Evolutionary conservation across 2,888 invertebrate species (phyloP), one percentile per base, ranked within the genome.

Genomic region (Cephalotes varians): DNA sequence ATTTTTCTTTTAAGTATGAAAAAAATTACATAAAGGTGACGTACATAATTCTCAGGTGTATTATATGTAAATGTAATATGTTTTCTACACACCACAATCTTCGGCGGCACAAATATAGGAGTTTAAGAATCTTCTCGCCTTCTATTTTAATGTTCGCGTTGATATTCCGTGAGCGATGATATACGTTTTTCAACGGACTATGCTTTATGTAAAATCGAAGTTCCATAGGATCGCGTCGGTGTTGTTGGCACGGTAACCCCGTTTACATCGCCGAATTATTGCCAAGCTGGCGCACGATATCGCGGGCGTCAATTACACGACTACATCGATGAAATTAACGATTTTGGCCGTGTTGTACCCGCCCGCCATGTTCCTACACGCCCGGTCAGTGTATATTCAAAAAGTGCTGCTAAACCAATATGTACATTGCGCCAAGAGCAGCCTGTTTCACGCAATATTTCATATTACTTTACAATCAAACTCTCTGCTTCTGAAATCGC

Each of bases 321-420:
- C 62, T 84, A 85, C 87, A 85, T 84, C 86, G 88, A 86, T 85
- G 82, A 87, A 90, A 88, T 90, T 90, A 87, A 86, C 85, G 86
- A 86, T 86, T 88, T 82, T 82, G 58, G 37, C 40, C 28, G 72
- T 83, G 86, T 62, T 73, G 47, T 67, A 49, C 44, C 31, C 15
- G 56, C 31, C 31, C 12, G 12, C 7, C 5, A 25, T 77, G 69
- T 56, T 34, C 34, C 69, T 56, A 47, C 77, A 77, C 12, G 25
- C 18, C 40, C 69, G 69, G 44, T 21, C 18, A 4, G 6, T 54
- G 77, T 69, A 69, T 47, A 77, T n/a, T 44, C 44, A 69, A 77
- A 77, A 77, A 77, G 44, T 51, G 54, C 44, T 62, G 25, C 74
- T 69, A 69, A 34, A 58, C 44, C 77, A 77, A 77, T 77, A 80